Conservation (phyloP, 2,888 invertebrate species). For the Galerucella pusilla region DNA sequence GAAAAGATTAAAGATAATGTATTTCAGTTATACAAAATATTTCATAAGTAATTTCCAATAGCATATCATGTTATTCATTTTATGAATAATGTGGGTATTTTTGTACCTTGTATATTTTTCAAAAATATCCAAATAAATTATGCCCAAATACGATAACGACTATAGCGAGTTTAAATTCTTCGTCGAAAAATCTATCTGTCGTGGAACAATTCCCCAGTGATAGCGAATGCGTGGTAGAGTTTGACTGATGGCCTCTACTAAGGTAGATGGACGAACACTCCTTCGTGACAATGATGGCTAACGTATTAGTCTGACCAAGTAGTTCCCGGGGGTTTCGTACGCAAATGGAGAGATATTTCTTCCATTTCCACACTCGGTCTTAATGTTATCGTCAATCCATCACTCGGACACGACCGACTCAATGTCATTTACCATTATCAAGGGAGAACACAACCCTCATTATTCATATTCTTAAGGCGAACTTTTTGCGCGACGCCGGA, state of each 20-base stretch:
- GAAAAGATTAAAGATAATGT: too few relatives aligned
- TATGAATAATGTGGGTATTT: too few relatives aligned
- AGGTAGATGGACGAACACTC: conserved; percentile 54
- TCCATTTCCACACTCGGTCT: conserved; percentile 56
- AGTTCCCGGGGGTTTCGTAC: conserved; percentile 57
- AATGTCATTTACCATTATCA: conserved; percentile 56
- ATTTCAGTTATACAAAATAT: too few relatives aligned
- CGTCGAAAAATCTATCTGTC: conserved; percentile 32
- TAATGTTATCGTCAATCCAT: conserved; percentile 57
- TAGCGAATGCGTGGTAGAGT: conserved; percentile 45
- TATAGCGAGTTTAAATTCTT: background rate
- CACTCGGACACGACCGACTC: conserved; percentile 56
- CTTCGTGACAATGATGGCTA: conserved; percentile 61
- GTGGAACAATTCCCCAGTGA: conserved; percentile 38
- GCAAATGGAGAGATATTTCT: conserved; percentile 64
- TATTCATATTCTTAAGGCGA: conserved; percentile 48
- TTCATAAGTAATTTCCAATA: too few relatives aligned
- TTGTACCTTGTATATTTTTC: too few relatives aligned
- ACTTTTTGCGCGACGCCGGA: conserved; percentile 38
- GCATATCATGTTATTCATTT: too few relatives aligned
- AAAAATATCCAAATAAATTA: too few relatives aligned
- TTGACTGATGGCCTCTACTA: conserved; percentile 56
- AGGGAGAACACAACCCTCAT: conserved; percentile 49
- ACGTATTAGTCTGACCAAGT: conserved; percentile 59
- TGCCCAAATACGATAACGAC: too few relatives aligned